Evolutionary conservation across 2,113 vertebrate species (phyloP).

Genomic region (Chloropsis cyanopogon): DNA sequence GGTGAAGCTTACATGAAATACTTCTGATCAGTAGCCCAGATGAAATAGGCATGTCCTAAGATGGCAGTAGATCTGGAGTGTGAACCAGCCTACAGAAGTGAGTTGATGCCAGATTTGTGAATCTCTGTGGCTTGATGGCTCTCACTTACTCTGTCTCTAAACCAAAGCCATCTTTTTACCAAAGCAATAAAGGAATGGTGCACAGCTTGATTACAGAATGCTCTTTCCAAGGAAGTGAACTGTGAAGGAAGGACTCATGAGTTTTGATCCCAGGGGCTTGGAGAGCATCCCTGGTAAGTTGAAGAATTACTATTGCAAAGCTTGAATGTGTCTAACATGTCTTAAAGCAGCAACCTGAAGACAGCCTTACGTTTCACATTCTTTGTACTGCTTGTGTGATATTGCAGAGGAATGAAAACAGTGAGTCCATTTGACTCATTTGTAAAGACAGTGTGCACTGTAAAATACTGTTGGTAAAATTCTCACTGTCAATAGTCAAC

Average conservation of each 20-base stretch:
- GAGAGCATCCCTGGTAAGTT: conserved; percentile 84
- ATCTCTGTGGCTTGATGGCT: conserved; percentile 54
- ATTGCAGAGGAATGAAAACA: background rate
- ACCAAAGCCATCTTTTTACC: conserved; percentile 60
- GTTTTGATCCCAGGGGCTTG: conserved; percentile 79
- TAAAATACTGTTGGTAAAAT: background rate
- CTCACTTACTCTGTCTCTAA: conserved; percentile 12
- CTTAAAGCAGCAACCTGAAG: background rate
- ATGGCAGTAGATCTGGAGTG: background rate
- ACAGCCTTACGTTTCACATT: background rate
- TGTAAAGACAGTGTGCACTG: background rate
- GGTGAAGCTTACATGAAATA: background rate
- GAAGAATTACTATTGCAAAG: background rate
- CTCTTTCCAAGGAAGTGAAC: conserved; percentile 71
- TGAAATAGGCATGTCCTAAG: background rate
- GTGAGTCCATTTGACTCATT: background rate
- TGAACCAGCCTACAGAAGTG: background rate
- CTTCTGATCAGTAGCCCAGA: background rate
- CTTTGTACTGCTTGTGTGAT: background rate
- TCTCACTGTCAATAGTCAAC: background rate
- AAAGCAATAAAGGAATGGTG: conserved; percentile 51
- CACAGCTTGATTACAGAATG: conserved; percentile 58
- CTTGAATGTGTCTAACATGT: background rate
- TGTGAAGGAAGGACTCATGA: conserved; percentile 86
- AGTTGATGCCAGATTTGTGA: background rate